Evolutionary conservation across 2,888 invertebrate species (phyloP).

Genomic region (Drosophila affinis): DNA sequence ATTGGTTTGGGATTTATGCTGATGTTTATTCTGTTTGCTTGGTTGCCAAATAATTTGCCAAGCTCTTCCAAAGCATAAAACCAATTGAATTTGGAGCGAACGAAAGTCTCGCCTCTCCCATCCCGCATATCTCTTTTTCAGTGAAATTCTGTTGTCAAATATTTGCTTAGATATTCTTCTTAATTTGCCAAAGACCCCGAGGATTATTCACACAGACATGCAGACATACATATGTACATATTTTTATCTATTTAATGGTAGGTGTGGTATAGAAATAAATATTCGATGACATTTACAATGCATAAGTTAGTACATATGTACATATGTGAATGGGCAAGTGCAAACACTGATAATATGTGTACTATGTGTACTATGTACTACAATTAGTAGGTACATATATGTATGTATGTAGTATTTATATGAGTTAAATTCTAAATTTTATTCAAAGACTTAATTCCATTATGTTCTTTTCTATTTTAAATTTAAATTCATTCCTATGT

Average conservation of each 20-base stretch:
- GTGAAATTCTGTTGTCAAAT: not conserved
- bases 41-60: slow-evolving; percentile 30
- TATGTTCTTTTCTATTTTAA: too few relatives aligned
- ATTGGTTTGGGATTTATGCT: slow-evolving; percentile 59
- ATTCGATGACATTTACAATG: not conserved
- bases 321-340: too few relatives aligned
- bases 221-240: too few relatives aligned
- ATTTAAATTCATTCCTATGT: too few relatives aligned
- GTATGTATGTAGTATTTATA: too few relatives aligned
- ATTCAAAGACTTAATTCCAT: not conserved
- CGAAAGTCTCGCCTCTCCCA: too few relatives aligned
- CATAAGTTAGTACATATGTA: too few relatives aligned
- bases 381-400: not conserved
- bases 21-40: slow-evolving; percentile 41
- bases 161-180: not conserved
- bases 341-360: too few relatives aligned
- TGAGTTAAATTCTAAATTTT: too few relatives aligned
- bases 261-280: not conserved
- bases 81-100: slow-evolving; percentile 24
- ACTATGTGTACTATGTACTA: too few relatives aligned
- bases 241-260: not conserved
- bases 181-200: not conserved
- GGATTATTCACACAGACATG: not conserved
- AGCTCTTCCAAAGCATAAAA: slow-evolving; percentile 1
- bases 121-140: not conserved